Percentiles rank a stretch among this genome's conserved stretches.
Conservation (phyloP, 2,888 invertebrate species). For the Drosophila kuntzei region DNA sequence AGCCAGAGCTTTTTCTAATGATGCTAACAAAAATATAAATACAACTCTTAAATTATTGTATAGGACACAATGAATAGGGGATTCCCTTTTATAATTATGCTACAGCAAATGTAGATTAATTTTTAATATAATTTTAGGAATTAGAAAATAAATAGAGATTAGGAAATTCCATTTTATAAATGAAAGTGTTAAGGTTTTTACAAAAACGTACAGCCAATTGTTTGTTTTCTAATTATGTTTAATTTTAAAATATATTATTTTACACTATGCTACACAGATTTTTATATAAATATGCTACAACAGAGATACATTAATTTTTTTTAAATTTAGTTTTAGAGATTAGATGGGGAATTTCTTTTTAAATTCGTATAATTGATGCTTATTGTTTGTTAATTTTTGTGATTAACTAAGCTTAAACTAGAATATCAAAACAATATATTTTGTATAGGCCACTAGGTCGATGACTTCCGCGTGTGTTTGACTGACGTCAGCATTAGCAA, state of each 20-base stretch:
- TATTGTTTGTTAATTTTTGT: slow-evolving; percentile 4
- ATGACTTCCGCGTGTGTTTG: slow-evolving; percentile 48
- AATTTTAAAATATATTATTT: not conserved
- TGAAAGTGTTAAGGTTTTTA: no score
- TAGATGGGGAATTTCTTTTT: not conserved
- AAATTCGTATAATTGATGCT: not conserved
- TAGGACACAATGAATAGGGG: no score
- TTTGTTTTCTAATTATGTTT: no score
- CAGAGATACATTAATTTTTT: not conserved
- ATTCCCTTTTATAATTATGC: no score
- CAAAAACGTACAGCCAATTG: no score
- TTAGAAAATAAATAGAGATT: no score
- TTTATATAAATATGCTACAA: not conserved
- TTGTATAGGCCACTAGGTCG: slow-evolving; percentile 42
- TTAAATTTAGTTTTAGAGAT: not conserved
- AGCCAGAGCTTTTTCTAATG: not conserved
- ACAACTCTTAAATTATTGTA: no score
- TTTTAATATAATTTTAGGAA: no score
- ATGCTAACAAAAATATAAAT: no score
- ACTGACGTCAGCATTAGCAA: slow-evolving; percentile 39
- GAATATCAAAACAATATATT: slow-evolving; percentile 35
- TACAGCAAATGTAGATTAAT: no score
- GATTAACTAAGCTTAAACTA: slow-evolving; percentile 49
- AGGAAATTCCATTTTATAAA: no score
- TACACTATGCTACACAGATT: not conserved